phyloP scores from a whole-genome alignment of 1,140 invertebrate species.

The Drosophila tropicalis region DNA sequence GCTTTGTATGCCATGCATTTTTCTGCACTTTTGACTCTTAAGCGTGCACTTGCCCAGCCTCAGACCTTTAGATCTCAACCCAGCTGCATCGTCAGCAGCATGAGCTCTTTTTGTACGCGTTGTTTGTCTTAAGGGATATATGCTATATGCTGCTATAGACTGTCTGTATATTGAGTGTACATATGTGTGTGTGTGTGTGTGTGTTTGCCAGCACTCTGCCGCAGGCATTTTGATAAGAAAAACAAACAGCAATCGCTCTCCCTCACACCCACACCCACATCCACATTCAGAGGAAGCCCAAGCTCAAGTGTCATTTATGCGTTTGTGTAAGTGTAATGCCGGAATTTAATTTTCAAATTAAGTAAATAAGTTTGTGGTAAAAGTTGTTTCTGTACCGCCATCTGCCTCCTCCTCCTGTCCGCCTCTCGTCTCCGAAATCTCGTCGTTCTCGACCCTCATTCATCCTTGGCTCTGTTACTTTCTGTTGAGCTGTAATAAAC shows the following conservation, averaged over 20 bases:
- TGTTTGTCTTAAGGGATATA: constrained; percentile 81
- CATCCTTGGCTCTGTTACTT: constrained; percentile 32
- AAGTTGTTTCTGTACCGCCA: constrained; percentile 28
- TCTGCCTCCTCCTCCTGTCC: background rate
- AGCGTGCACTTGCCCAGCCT: constrained; percentile 76
- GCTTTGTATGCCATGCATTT: constrained; percentile 77
- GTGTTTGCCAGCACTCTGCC: constrained; percentile 74
- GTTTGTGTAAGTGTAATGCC: constrained; percentile 63
- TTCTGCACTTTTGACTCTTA: constrained; percentile 80
- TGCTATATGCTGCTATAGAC: constrained; percentile 37
- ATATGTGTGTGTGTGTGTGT: constrained; percentile 24
- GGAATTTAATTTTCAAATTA: constrained; percentile 81
- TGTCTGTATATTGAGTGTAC: constrained; percentile 7
- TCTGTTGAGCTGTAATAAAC: constrained; percentile 37
- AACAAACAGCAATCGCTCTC: constrained; percentile 64
- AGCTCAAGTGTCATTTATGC: constrained; percentile 81
- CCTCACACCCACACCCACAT: constrained; percentile 28
- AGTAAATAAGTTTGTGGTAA: constrained; percentile 70
- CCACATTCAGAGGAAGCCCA: constrained; percentile 6
- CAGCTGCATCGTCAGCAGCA: constrained; percentile 45
- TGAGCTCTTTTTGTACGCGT: constrained; percentile 66
- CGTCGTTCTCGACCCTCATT: too few relatives aligned
- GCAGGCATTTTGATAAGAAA: constrained; percentile 81
- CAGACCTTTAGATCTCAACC: constrained; percentile 26
- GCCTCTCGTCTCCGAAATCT: too few relatives aligned